Base-by-base conservation (phyloP, 2,888 invertebrate species). In the Julus scanicus region DNA sequence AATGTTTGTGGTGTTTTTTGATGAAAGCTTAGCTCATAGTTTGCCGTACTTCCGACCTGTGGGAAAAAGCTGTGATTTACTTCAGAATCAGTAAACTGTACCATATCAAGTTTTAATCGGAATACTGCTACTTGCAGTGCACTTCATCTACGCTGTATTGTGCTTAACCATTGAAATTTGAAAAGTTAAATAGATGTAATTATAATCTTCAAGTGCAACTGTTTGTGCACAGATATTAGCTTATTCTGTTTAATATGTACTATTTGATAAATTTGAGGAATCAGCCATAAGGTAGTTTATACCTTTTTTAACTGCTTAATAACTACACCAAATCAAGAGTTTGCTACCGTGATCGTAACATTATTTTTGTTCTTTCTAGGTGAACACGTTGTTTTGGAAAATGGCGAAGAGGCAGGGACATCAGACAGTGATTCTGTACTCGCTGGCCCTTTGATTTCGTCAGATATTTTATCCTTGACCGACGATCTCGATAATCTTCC, bases 381-480 rank as follows among this genome's bases (percentile, higher is more conserved):
- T 71, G 88, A 88, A 84, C 88, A 88, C 71, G 86, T 88, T 40
- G 88, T 88, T 40, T 39, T 39, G 17, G 80, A 39, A 57, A 80
- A 63, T 44, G 87, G 40, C 71, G 87, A 87, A 80, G 40, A 63
- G 40, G 63, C 63, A n/a, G 17, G 37, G 39, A 39, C 84, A 39
- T 53, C 86, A 40, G 88, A 80, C 80, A 40, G 44, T 39, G 87
- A 80, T 71, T 87, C 87, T 63, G 87, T 80, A 9, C 9, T 87
- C n/a, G 80, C 48, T 80, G 87, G 80, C 40, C 87, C 63, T 40
- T 49, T 87, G 80, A 63, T 20, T 80, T 80, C 87, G 40, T 80
- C 87, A 6, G 71, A 87, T n/a, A 44, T 87, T 9, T 71, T 87
- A 20, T n/a, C 71, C 39, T 44, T 87, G n/a, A 40, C 87, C 5